These are phyloP conservation scores for Drosophila kepulauana DNA, from an alignment of 1,140 invertebrate genomes.

Conservation along the genomic window DNA sequence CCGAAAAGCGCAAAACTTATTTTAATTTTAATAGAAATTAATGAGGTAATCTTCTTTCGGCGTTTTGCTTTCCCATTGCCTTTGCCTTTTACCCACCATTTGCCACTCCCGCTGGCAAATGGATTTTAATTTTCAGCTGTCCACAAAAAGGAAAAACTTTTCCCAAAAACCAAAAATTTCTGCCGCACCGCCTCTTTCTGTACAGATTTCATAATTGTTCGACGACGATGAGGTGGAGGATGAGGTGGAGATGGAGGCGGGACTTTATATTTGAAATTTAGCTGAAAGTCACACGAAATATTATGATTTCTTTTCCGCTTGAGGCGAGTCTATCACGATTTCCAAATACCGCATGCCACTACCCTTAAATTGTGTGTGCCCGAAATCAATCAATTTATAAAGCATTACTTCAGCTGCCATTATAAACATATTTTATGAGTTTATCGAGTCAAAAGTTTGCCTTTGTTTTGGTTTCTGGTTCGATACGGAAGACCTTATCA, in stretches of 20 bases:
- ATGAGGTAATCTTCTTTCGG: conserved; percentile 62
- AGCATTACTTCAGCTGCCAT: background rate
- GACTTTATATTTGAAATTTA: conserved; percentile 6
- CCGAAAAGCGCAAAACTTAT: conserved; percentile 58
- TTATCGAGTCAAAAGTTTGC: background rate
- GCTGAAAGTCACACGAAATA: conserved; percentile 11
- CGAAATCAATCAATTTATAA: conserved; percentile 7
- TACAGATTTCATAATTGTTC: conserved; percentile 58
- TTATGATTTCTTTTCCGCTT: conserved; percentile 2
- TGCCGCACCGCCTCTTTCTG: conserved; percentile 19
- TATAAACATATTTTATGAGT: background rate
- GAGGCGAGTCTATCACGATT: background rate
- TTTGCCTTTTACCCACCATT: background rate
- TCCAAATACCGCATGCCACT: background rate
- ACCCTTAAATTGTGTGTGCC: background rate
- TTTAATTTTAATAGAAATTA: conserved; percentile 69
- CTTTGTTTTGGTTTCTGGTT: background rate
- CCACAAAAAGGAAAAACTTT: conserved; percentile 33
- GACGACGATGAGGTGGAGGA: background rate
- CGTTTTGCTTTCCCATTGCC: conserved; percentile 13
- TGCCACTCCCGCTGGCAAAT: conserved; percentile 31
- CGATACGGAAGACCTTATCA: background rate
- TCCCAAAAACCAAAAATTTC: conserved; percentile 29
- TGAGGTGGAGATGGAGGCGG: background rate
- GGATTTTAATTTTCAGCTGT: conserved; percentile 49